Base-by-base conservation (phyloP, 2,888 invertebrate genomes). In the Caenorhabditis sp. region DNA sequence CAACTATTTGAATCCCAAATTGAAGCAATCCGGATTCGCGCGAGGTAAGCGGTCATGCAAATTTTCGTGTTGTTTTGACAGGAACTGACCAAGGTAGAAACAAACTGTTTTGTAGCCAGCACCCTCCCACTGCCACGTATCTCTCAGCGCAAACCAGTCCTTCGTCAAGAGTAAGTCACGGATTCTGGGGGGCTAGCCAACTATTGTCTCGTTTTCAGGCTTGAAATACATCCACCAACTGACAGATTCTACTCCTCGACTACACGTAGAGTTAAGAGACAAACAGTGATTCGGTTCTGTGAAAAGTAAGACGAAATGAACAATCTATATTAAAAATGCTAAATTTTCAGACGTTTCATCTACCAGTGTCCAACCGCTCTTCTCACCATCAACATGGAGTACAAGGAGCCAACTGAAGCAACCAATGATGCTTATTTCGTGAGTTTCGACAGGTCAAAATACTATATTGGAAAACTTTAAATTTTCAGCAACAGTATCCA, bases 351-450 rank as follows among this genome's bases (percentile, higher is more conserved):
- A 52, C 71, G 78, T 3, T 88, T 88, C 80, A 82, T 83, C 30
- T 88, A 88, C 76, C 81, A 85, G 50, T 88, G 88, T 66, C 88
- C 88, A 17, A 86, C 86, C 2, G 78, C 76, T 43, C 71, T 87
- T n/a, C 81, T 88, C 39, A 88, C 87, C 0, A 87, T 88, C 41
- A 80, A 85, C 32, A 80, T 86, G 59, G 86, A 85, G 50, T 83
- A 82, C 73, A 78, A 81, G 30, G 62, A 48, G n/a, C 70, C 79
- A n/a, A 20, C 26, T 2, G 59, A 75, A 37, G 73, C 52, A 30
- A 56, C 62, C 24, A 71, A 63, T 48, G 76, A 76, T 24, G 76
- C 76, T 2, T 76, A 70, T 17, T 76, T 76, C 63, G 76, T 76
- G 43, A 71, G 70, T 70, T 13, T 13, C 2, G 1, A 15, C 17